Base-by-base conservation (phyloP, 2,797 vertebrate genomes). In the Gephyroberyx darwinii region DNA sequence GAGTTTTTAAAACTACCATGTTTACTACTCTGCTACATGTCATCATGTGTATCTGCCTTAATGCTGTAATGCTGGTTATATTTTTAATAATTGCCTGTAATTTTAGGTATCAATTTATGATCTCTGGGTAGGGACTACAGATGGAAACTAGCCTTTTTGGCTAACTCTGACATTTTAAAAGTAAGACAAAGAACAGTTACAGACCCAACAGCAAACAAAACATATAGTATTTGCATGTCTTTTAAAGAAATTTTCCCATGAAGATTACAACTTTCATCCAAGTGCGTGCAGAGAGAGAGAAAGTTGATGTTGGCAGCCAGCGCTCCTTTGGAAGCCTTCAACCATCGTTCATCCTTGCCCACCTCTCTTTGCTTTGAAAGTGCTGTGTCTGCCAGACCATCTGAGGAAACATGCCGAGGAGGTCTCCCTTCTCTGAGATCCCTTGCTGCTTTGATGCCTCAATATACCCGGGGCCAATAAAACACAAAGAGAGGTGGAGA, bases 401-500 rank as follows among this genome's bases (percentile, higher is more conserved):
- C 77, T 85, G 77, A 91, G 85, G 77, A 80, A 80, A 83, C 57
- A 57, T 70, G 74, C 77, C 43, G 75, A 69, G 78, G 70, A 84
- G 81, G 76, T 65, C 61, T 78, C 78, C 73, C 67, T 64, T 80
- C 81, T 79, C 71, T 55, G 75, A 86, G 81, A 85, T 84, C 79
- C 74, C 76, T 76, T 16, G 69, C 76, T 82, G 84, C 90, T 93
- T 93, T 93, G 88, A 93, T 90, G 90, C 83, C 79, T 89, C 82
- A 74, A 74, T 87, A 84, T 84, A 91, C 85, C 83, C 84, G 78
- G 67, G 71, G 88, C 89, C 86, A 91, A 79, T 85, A 85, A 90
- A 76, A 89, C 82, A 87, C 84, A 89, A 76, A 83, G 71, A 84
- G 75, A 81, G 86, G 74, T 75, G 68, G 76, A 73, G 85, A 86